These are phyloP conservation scores for Labroides dimidiatus DNA, from an alignment of 2,797 vertebrate species.

Conservation along the genomic window DNA sequence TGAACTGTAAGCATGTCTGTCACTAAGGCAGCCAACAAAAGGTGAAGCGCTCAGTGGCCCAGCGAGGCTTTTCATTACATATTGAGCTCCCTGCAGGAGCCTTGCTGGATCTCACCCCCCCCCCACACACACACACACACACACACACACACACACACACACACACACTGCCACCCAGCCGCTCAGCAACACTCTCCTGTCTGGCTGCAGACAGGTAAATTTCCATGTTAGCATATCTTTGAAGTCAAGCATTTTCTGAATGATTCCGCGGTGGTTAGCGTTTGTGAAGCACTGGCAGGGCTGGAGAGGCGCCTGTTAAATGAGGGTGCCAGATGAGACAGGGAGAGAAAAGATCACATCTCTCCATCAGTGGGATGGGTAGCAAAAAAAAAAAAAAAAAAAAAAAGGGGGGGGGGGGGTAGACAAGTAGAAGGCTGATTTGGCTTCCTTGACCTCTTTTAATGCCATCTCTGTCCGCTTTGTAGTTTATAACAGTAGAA, in stretches of 20 bases:
- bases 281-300: conserved; percentile 16
- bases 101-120: conserved; percentile 16
- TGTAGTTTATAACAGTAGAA: too few relatives aligned
- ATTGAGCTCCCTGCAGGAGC: conserved; percentile 59
- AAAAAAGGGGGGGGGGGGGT: too few relatives aligned
- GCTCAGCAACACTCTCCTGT: conserved; percentile 16
- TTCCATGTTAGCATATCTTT: conserved; percentile 42
- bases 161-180: conserved; percentile 1
- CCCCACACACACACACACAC: too few relatives aligned
- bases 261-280: conserved; percentile 45
- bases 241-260: conserved; percentile 39
- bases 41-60: conserved; percentile 66
- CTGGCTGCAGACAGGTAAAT: conserved; percentile 45
- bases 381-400: not conserved
- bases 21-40: conserved; percentile 57
- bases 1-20: conserved; percentile 59
- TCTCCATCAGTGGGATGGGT: conserved; percentile 40
- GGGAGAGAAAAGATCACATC: conserved; percentile 54
- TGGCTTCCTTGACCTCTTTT: conserved; percentile 21
- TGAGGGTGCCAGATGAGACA: conserved; percentile 31
- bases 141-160: too few relatives aligned
- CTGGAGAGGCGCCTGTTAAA: conserved; percentile 41
- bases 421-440: conserved; percentile 30
- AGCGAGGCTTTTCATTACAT: conserved; percentile 64
- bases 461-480: conserved; percentile 7